phyloP scores from a whole-genome alignment of 2,888 invertebrate species.

The Tenodera sinensis region DNA sequence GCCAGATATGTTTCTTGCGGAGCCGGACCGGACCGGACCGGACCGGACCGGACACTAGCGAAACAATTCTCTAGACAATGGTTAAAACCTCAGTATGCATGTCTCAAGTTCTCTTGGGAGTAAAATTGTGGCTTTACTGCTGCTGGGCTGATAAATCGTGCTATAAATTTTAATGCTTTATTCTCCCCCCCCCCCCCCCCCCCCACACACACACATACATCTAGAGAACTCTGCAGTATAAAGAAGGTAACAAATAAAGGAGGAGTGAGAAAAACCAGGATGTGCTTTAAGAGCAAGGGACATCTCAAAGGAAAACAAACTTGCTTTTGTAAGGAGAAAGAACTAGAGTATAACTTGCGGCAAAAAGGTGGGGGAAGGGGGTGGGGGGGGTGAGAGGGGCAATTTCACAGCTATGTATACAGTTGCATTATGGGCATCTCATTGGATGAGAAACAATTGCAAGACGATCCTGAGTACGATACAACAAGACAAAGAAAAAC shows the following conservation, averaged over 20 bases:
- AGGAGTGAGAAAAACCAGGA: neutral
- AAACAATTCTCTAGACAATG: neutral
- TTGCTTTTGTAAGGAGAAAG: neutral
- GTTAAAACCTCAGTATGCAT: neutral
- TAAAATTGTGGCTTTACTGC: neutral
- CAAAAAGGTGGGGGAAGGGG: neutral
- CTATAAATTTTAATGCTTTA: constrained; percentile 13
- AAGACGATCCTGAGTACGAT: neutral
- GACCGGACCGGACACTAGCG: neutral
- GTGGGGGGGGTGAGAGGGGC: neutral
- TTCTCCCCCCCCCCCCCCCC: too few relatives aligned
- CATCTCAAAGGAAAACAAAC: neutral
- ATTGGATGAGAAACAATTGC: neutral
- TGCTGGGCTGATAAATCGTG: constrained; percentile 10
- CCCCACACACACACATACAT: neutral
- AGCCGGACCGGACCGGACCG: too few relatives aligned
- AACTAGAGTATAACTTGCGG: neutral
- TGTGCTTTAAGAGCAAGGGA: neutral
- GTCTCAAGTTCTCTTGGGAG: neutral
- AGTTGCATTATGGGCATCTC: neutral
- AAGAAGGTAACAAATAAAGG: neutral
- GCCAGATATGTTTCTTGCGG: too few relatives aligned
- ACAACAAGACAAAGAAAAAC: too few relatives aligned
- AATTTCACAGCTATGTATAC: constrained; percentile 1
- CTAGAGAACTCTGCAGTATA: neutral